Evolutionary conservation across 2,888 invertebrate genomes (phyloP).

Genomic region (Hemicrepidius hirtus): DNA sequence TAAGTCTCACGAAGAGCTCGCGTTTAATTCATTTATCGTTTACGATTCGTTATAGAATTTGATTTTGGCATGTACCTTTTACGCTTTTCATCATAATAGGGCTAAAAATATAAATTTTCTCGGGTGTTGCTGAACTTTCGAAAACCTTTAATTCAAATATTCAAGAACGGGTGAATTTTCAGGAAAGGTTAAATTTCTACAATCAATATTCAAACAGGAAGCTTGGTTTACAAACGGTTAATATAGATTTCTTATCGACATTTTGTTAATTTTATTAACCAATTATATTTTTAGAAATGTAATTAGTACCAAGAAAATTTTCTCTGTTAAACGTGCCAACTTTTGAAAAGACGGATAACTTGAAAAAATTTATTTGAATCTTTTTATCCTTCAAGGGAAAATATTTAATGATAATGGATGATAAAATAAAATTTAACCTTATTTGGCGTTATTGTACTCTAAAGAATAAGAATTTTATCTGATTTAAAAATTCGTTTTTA

Average conservation of each 20-base stretch:
- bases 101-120: constrained; percentile 5
- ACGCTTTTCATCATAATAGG: not conserved
- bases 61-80: constrained; percentile 12
- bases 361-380: constrained; percentile 14
- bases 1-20: constrained; percentile 12
- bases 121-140: not conserved
- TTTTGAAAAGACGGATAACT: no score
- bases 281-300: not conserved
- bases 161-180: not conserved
- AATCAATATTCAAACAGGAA: constrained; percentile 10
- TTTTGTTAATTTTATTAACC: no score
- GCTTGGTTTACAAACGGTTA: not conserved
- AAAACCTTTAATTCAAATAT: no score
- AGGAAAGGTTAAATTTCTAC: not conserved
- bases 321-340: no score
- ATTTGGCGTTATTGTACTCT: no score
- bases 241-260: not conserved
- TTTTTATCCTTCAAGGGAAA: constrained; percentile 1
- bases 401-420: constrained; percentile 3
- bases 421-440: constrained; percentile 9
- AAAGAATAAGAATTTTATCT: no score
- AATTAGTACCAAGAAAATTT: no score
- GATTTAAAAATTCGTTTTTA: not conserved
- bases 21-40: constrained; percentile 25
- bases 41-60: not conserved